Evolutionary conservation across 2,113 vertebrate genomes (phyloP).

Genomic region (Apodemus sylvaticus): DNA sequence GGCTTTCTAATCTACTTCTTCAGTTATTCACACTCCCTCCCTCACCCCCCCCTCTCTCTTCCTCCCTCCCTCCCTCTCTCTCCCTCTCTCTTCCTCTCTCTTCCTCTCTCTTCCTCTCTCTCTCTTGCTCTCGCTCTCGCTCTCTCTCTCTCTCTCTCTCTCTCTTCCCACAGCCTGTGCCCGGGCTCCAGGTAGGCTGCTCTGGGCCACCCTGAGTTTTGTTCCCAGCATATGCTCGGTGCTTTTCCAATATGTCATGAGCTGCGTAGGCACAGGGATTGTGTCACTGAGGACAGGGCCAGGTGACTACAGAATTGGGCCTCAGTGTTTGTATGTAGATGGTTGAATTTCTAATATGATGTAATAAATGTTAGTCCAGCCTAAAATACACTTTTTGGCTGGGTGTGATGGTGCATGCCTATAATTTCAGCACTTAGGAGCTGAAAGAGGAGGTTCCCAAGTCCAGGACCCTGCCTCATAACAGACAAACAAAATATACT

Average conservation of each 20-base stretch:
- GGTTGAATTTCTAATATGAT: conserved; percentile 1
- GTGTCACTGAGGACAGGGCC: not conserved
- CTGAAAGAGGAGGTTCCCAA: not conserved
- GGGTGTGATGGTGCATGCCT: not conserved
- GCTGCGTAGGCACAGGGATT: not conserved
- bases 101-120: too few species aligned
- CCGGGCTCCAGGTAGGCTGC: not conserved
- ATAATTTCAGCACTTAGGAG: not conserved
- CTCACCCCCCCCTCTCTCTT: too few species aligned
- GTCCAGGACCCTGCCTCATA: not conserved
- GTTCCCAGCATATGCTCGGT: not conserved
- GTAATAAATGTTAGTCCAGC: conserved; percentile 4
- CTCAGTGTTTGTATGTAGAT: accelerated
- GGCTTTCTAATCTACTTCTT: not conserved
- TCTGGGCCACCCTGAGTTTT: not conserved
- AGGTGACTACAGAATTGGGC: not conserved
- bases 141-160: too few species aligned
- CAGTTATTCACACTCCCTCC: too few species aligned
- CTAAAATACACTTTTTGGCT: not conserved
- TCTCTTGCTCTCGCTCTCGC: too few species aligned
- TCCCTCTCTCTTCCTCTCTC: too few species aligned
- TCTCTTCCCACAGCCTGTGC: accelerated
- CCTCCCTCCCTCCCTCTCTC: too few species aligned
- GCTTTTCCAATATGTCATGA: not conserved
- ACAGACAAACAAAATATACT: not conserved